Evolutionary conservation across 2,113 vertebrate species (phyloP).

Genomic region (Meleagris gallopavo): DNA sequence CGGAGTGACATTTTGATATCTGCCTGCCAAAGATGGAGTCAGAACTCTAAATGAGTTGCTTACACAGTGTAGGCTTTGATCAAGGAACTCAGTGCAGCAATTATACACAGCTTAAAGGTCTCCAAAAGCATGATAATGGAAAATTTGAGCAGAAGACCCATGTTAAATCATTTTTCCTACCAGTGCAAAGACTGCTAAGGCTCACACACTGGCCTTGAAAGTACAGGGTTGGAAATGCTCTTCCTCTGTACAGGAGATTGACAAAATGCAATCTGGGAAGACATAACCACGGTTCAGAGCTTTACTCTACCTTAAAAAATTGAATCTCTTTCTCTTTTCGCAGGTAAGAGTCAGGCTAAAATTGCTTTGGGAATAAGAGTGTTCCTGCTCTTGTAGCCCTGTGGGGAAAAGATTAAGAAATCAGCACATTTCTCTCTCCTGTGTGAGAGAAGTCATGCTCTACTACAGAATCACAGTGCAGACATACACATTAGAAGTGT

Average conservation of each 20-base stretch:
- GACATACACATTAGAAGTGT: neutral
- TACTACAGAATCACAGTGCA: neutral
- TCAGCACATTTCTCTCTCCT: neutral
- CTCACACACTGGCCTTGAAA: neutral
- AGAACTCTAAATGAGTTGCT: neutral
- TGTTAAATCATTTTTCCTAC: neutral
- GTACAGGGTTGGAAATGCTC: neutral
- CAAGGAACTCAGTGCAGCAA: neutral
- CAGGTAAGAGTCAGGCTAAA: neutral
- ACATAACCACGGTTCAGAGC: neutral
- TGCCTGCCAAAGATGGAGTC: neutral
- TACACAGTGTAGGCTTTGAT: neutral
- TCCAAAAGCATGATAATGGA: neutral
- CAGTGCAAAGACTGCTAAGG: neutral
- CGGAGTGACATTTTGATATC: neutral
- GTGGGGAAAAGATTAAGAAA: neutral
- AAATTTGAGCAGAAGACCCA: neutral
- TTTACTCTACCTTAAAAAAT: neutral
- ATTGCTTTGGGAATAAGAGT: neutral
- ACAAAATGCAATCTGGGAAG: neutral
- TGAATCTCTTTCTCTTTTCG: neutral
- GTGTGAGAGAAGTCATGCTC: neutral
- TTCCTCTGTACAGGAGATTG: neutral
- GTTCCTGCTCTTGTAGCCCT: neutral
- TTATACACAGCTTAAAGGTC: neutral